Conservation (phyloP, 2,888 invertebrate species). For the Zygothrica quintamaculata region DNA sequence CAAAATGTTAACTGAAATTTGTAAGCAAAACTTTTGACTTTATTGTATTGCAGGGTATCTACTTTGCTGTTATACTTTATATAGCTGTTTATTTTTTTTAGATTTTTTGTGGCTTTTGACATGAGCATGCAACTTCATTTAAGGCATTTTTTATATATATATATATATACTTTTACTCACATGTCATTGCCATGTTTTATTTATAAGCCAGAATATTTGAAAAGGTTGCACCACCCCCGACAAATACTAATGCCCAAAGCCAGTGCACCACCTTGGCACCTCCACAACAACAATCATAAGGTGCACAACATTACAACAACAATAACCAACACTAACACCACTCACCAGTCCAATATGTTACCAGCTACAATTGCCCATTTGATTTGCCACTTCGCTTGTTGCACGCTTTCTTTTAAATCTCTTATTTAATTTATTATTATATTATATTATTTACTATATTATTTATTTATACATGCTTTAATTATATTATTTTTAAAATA, state of each 20-base stretch:
- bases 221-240: conserved; percentile 15
- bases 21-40: no score
- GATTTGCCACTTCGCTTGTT: conserved; percentile 49
- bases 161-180: conserved; percentile 51
- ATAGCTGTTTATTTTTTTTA: neutral
- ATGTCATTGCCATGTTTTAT: conserved; percentile 65
- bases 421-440: no score
- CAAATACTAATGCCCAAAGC: no score
- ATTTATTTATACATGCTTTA: neutral
- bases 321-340: no score
- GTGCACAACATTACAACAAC: neutral
- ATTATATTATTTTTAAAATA: no score
- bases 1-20: no score
- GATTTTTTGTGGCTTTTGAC: conserved; percentile 7
- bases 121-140: conserved; percentile 20
- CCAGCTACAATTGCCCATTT: conserved; percentile 42
- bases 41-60: no score
- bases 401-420: no score
- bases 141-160: conserved; percentile 26
- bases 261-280: conserved; percentile 10
- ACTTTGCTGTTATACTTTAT: neutral
- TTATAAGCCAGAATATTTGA: conserved; percentile 56
- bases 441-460: conserved; percentile 4
- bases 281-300: conserved; percentile 4
- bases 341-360: conserved; percentile 5